These are phyloP conservation scores for Protula sp. DNA, from an alignment of 2,888 invertebrate species.

Conservation along the genomic window DNA sequence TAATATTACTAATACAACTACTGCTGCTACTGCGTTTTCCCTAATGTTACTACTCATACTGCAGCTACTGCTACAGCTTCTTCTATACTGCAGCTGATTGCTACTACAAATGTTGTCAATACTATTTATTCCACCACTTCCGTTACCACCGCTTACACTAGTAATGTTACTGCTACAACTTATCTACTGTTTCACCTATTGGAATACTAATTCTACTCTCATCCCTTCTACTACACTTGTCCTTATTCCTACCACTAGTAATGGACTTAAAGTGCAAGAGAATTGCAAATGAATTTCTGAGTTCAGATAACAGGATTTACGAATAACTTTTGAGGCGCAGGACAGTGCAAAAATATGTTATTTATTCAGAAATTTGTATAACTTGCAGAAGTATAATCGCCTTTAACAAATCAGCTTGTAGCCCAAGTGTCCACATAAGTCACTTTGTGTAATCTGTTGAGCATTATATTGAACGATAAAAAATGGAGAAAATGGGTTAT, in stretches of 20 bases:
- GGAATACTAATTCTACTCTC: conserved; percentile 1
- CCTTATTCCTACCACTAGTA: conserved; percentile 2
- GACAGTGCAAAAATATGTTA: no score
- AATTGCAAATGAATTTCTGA: no score
- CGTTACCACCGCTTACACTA: conserved; percentile 10
- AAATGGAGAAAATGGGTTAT: no score
- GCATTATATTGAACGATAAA: no score
- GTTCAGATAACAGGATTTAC: no score
- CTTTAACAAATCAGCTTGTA: no score
- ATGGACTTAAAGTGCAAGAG: no score
- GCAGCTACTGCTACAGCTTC: conserved; percentile 11
- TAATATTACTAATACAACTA: conserved; percentile 8
- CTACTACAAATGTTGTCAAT: conserved; percentile 18
- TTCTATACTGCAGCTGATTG: conserved; percentile 11
- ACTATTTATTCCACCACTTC: conserved; percentile 18
- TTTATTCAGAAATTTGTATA: no score
- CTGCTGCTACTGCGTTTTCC: conserved; percentile 4
- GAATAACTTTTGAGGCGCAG: no score
- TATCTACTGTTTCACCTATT: conserved; percentile 4
- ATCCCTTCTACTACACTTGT: conserved; percentile 5
- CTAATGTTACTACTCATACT: conserved; percentile 7
- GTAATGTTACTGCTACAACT: conserved; percentile 4
- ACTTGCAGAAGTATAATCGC: no score
- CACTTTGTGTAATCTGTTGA: no score
- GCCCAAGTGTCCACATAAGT: no score